phyloP scores from a whole-genome alignment of 2,113 vertebrate genomes.

The Salminus brasiliensis region DNA sequence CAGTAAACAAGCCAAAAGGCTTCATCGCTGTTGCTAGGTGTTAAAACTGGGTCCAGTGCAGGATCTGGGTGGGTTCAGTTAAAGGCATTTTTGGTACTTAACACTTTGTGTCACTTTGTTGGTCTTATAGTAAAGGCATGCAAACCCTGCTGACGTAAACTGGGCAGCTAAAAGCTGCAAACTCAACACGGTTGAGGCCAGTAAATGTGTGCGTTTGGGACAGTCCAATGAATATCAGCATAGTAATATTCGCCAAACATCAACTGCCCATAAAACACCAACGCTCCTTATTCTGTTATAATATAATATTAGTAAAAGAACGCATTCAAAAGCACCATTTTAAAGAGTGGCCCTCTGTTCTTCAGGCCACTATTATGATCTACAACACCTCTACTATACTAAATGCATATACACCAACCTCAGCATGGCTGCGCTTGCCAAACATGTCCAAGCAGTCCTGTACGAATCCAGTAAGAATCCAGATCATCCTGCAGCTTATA shows the following conservation, averaged over 20 bases:
- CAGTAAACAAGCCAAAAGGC: conserved; percentile 20
- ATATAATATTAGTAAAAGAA: no score
- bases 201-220: not conserved
- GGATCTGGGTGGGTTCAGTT: conserved; percentile 18
- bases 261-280: no score
- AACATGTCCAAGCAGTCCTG: not conserved
- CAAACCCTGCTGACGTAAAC: not conserved
- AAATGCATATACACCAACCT: not conserved
- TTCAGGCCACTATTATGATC: not conserved
- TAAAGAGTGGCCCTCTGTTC: not conserved
- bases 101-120: not conserved
- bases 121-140: conserved; percentile 5
- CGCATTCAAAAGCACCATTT: no score
- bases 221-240: not conserved
- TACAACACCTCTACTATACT: not conserved
- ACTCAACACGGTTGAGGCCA: not conserved
- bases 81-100: not conserved
- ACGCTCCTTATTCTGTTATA: no score
- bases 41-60: conserved; percentile 21
- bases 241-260: no score
- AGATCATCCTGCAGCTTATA: not conserved
- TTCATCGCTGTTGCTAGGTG: conserved; percentile 7
- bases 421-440: not conserved
- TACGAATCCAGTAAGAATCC: not conserved
- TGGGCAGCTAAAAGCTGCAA: not conserved